Conservation (phyloP, 1,140 invertebrate species). For the Rhopalosiphum maidis region DNA sequence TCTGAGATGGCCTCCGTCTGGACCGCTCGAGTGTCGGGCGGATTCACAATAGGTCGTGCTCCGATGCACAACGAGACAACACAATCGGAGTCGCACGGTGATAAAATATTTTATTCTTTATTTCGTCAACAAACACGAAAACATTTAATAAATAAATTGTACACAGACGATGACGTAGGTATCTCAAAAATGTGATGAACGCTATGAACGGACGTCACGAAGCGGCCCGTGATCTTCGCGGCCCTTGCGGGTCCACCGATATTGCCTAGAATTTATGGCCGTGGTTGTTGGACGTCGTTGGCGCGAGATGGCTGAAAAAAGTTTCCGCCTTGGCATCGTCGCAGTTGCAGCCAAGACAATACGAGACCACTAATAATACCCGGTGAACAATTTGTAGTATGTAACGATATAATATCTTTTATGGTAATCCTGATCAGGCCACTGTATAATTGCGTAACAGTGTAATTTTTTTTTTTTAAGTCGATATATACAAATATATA, state of each 20-base stretch:
- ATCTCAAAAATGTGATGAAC: not conserved
- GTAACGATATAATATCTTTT: not conserved
- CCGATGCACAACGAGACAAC: not conserved
- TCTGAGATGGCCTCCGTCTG: not conserved
- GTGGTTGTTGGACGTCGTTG: not conserved
- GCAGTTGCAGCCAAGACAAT: not conserved
- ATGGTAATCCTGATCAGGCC: not conserved
- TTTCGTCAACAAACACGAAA: constrained; percentile 1
- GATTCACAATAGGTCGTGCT: not conserved
- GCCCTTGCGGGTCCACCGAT: not conserved
- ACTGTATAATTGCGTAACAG: not conserved
- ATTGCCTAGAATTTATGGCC: not conserved
- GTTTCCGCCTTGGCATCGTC: not conserved
- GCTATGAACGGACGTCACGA: not conserved
- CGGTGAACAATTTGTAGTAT: not conserved
- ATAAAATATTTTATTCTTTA: constrained; percentile 16
- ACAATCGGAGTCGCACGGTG: not conserved
- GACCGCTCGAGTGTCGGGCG: not conserved
- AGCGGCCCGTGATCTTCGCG: not conserved
- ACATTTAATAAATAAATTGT: constrained; percentile 5
- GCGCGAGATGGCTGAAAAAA: not conserved
- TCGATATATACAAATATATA: not conserved
- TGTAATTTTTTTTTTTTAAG: not conserved
- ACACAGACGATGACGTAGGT: not conserved
- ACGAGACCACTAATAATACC: not conserved